These are phyloP conservation scores for Caprella mutica DNA, from an alignment of 2,888 invertebrate genomes.

Conservation along the genomic window DNA sequence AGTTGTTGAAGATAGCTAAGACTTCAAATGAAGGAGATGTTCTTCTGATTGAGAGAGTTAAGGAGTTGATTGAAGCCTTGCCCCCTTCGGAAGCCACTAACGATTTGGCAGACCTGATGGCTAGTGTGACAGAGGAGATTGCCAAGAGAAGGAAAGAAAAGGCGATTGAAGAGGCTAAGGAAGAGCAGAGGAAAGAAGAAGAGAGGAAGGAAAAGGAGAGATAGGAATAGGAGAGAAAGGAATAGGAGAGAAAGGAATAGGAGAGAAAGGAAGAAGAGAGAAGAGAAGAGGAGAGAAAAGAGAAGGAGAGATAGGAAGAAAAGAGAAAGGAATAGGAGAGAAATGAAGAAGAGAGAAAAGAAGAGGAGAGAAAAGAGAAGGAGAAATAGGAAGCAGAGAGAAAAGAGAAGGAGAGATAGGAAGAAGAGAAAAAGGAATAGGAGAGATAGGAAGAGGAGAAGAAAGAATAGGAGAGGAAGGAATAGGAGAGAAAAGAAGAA, in stretches of 20 bases:
- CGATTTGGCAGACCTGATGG: no score
- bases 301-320: not conserved
- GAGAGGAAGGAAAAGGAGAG: not conserved
- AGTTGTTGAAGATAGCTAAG: no score
- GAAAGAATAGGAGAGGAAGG: not conserved
- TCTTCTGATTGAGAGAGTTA: no score
- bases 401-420: not conserved
- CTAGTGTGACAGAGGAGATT: no score
- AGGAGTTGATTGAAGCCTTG: no score
- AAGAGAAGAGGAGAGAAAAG: not conserved
- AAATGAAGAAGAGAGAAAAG: not conserved
- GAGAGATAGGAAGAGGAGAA: not conserved
- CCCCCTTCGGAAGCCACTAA: no score
- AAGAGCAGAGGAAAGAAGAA: not conserved
- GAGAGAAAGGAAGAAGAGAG: not conserved
- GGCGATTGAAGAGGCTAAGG: not conserved
- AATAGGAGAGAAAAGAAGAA: not conserved
- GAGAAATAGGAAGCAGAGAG: not conserved
- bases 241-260: not conserved
- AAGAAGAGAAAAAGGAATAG: not conserved
- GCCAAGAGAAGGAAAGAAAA: not conserved
- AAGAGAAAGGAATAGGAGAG: not conserved
- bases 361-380: not conserved
- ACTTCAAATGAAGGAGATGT: no score
- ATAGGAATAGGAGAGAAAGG: not conserved